Evolutionary conservation across 2,113 vertebrate genomes (phyloP).

Genomic region (Bubo blakistoni): DNA sequence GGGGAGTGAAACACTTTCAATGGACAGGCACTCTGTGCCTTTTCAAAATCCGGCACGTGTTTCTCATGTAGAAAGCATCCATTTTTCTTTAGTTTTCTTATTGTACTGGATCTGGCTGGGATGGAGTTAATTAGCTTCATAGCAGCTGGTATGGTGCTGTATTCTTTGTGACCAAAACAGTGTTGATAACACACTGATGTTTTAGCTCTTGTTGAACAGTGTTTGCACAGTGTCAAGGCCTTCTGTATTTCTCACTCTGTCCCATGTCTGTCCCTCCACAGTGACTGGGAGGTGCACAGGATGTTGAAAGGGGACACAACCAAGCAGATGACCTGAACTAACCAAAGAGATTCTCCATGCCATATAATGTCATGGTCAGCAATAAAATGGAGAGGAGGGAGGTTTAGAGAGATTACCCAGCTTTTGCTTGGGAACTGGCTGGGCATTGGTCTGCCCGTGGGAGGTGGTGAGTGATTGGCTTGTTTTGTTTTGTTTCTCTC

Average conservation of each 20-base stretch:
- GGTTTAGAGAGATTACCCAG: not conserved
- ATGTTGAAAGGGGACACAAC: rapidly evolving
- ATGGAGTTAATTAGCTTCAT: not conserved
- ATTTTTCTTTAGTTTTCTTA: not conserved
- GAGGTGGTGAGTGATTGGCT: not conserved
- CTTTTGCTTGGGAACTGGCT: not conserved
- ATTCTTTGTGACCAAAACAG: not conserved
- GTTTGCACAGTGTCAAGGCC: not conserved
- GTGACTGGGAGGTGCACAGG: not conserved
- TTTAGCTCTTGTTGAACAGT: not conserved
- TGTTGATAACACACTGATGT: not conserved
- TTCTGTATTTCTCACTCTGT: not conserved
- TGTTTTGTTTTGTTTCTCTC: not conserved
- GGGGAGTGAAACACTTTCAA: not conserved
- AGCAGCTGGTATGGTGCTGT: not conserved
- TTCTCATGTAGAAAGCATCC: not conserved
- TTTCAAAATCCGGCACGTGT: not conserved
- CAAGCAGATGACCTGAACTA: not conserved
- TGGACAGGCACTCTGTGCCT: not conserved
- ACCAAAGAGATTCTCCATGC: not conserved
- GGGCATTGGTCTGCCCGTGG: rapidly evolving
- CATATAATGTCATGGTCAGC: not conserved
- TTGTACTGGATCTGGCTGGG: not conserved
- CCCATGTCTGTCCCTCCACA: rapidly evolving
- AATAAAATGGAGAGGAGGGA: not conserved